Percentiles rank a stretch among this genome's conserved stretches.
Conservation (phyloP, 2,888 invertebrate genomes). For the Busseola fusca region DNA sequence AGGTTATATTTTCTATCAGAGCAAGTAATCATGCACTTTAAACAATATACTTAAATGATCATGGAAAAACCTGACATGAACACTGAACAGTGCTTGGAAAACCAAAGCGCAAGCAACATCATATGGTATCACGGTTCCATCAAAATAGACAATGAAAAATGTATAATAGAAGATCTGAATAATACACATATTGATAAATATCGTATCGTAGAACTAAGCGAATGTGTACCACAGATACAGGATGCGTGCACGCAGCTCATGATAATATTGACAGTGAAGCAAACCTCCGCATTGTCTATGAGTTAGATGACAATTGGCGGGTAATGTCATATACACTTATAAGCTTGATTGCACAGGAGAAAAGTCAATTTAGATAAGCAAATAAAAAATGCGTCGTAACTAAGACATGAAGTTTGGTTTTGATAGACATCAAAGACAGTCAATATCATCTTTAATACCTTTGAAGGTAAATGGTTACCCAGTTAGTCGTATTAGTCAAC, state of each 20-base stretch:
- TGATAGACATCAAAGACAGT: not conserved
- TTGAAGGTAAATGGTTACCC: not conserved
- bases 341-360: conserved; percentile 24
- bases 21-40: not conserved
- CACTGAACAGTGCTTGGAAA: not conserved
- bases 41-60: not conserved
- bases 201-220: conserved; percentile 36
- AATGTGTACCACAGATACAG: conserved; percentile 44
- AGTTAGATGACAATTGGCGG: conserved; percentile 55
- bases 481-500: too few species aligned
- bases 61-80: not conserved
- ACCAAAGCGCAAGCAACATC: not conserved
- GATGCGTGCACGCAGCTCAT: conserved; percentile 66
- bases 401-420: not conserved
- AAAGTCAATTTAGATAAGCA: conserved; percentile 14
- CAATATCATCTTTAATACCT: not conserved
- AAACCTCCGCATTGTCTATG: conserved; percentile 64
- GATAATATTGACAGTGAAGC: conserved; percentile 79
- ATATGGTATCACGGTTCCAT: too few species aligned
- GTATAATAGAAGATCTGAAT: not conserved
- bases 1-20: not conserved
- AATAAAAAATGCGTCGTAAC: not conserved
- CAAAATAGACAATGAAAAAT: too few species aligned
- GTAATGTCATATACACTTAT: conserved; percentile 39
- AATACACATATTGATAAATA: not conserved